Conservation (phyloP, 2,113 vertebrate genomes). For the Forbesichthys agassizii region DNA sequence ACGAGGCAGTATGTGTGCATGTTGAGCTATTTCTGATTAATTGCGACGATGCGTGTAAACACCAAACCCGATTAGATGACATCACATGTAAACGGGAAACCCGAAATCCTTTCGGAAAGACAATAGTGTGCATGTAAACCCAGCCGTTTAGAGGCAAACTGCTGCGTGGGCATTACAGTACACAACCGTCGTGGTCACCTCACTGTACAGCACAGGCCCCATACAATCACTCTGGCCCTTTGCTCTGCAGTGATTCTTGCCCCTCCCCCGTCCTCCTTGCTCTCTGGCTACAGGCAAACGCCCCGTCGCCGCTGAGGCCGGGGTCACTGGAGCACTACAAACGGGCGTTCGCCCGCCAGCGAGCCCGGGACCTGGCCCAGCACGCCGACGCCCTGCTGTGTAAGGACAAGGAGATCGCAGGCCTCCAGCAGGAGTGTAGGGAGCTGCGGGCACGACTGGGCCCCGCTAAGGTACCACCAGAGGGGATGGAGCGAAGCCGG, state of each 20-base stretch:
- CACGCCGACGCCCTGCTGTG: conserved; percentile 89
- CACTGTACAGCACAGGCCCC: neutral
- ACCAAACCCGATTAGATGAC: too few species aligned
- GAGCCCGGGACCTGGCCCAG: conserved; percentile 89
- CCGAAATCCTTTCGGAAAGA: too few species aligned
- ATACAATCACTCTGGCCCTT: neutral
- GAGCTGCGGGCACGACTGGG: conserved; percentile 84
- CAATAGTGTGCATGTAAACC: too few species aligned
- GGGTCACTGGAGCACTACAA: conserved; percentile 87
- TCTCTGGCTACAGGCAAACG: conserved; percentile 80
- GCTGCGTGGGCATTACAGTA: too few species aligned
- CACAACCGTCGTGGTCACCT: neutral
- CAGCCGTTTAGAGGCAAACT: too few species aligned
- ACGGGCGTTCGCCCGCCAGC: conserved; percentile 88
- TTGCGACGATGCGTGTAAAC: too few species aligned
- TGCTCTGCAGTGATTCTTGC: neutral
- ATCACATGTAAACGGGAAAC: too few species aligned
- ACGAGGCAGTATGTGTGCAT: too few species aligned
- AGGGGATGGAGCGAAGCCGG: neutral
- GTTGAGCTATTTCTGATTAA: too few species aligned
- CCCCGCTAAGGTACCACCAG: conserved; percentile 78
- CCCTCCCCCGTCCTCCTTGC: neutral
- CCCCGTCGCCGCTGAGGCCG: conserved; percentile 79
- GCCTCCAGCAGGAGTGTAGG: conserved; percentile 86
- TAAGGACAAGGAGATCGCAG: conserved; percentile 94